These are phyloP conservation scores for Falcunculus frontatus DNA, from an alignment of 2,113 vertebrate genomes.

Conservation along the genomic window DNA sequence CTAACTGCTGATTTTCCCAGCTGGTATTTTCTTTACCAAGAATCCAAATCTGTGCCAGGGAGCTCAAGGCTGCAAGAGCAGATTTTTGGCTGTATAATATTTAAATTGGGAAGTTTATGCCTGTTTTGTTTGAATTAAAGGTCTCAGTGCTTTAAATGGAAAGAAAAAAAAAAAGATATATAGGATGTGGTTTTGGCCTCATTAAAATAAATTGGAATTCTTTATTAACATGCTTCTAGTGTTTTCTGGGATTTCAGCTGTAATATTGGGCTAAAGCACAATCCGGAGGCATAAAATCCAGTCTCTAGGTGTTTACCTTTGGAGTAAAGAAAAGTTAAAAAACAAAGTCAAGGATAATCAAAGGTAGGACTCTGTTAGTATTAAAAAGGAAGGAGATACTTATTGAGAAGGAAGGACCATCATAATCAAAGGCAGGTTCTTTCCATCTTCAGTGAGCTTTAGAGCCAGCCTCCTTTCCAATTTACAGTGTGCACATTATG, in stretches of 20 bases:
- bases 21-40: not conserved
- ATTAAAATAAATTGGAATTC: not conserved
- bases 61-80: not conserved
- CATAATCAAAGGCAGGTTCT: not conserved
- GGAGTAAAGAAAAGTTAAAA: not conserved
- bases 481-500: not conserved
- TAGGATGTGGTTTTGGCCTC: not conserved
- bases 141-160: not conserved
- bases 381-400: not conserved
- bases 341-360: not conserved
- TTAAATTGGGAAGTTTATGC: not conserved
- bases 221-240: not conserved
- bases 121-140: not conserved
- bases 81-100: not conserved
- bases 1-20: not conserved
- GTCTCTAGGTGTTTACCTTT: not conserved
- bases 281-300: not conserved
- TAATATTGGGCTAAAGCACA: not conserved
- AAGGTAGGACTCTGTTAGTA: not conserved
- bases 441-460: not conserved
- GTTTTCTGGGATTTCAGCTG: not conserved
- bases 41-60: not conserved
- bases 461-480: not conserved
- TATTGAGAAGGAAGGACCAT: not conserved
- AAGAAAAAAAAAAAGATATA: not conserved